These are phyloP conservation scores for Euthynnus affinis DNA, from an alignment of 2,797 vertebrate genomes.

Conservation along the genomic window DNA sequence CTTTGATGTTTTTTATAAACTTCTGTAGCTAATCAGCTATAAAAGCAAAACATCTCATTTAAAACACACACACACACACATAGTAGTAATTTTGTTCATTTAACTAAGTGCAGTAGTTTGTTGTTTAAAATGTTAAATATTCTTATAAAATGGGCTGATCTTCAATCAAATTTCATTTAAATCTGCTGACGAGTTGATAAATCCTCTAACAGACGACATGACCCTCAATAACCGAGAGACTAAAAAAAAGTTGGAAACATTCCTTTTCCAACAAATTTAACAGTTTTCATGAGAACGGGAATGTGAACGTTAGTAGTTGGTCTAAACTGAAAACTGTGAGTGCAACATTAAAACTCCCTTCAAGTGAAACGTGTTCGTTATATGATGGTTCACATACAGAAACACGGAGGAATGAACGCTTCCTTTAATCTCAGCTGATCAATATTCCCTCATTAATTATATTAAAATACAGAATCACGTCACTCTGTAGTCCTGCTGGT, in stretches of 20 bases:
- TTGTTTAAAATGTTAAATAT: conserved; percentile 1
- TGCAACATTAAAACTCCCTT: conserved; percentile 15
- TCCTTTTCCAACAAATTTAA: no score
- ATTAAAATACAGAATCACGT: conserved; percentile 2
- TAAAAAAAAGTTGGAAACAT: not conserved
- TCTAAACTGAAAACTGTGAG: conserved; percentile 8
- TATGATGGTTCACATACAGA: not conserved
- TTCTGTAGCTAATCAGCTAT: not conserved
- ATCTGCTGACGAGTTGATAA: not conserved
- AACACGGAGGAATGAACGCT: not conserved
- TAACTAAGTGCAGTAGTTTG: conserved; percentile 18
- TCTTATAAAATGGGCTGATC: not conserved
- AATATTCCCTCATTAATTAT: conserved; percentile 20
- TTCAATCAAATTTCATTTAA: not conserved
- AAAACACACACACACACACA: conserved; percentile 9
- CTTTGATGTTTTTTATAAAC: no score
- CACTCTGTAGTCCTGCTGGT: conserved; percentile 8
- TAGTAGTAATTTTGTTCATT: not conserved
- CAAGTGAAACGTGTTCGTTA: conserved; percentile 16
- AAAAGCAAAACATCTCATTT: not conserved
- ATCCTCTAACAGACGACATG: not conserved
- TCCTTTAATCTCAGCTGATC: not conserved
- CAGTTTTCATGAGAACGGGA: not conserved
- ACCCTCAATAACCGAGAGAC: not conserved
- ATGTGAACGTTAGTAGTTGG: not conserved